Conservation (phyloP, 2,888 invertebrate species). For the Xestia xanthographa region DNA sequence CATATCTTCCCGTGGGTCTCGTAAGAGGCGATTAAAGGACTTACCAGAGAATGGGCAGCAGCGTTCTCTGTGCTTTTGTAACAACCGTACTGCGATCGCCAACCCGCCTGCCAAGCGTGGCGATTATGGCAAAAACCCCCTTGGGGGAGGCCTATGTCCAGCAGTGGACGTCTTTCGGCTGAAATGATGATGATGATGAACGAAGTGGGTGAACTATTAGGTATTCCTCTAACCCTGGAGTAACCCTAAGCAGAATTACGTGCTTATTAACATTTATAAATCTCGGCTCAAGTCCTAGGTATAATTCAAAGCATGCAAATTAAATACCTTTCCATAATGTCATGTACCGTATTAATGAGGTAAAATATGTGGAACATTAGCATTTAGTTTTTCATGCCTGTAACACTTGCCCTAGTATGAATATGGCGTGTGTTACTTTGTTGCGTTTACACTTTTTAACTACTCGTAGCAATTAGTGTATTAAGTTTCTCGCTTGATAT, state of each 20-base stretch:
- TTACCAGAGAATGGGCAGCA: too few relatives aligned
- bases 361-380: conserved; percentile 35
- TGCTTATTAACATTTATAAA: not conserved
- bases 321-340: conserved; percentile 19
- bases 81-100: too few relatives aligned
- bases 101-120: too few relatives aligned
- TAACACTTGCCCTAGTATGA: conserved; percentile 16
- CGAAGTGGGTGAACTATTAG: too few relatives aligned
- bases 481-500: conserved; percentile 5
- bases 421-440: conserved; percentile 22
- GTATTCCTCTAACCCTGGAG: not conserved
- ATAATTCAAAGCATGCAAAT: conserved; percentile 20
- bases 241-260: not conserved
- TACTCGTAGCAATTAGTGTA: not conserved
- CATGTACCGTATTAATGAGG: conserved; percentile 35
- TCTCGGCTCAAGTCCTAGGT: not conserved
- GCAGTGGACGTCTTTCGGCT: too few relatives aligned
- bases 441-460: conserved; percentile 33
- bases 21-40: too few relatives aligned
- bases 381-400: conserved; percentile 41
- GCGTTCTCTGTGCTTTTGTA: too few relatives aligned
- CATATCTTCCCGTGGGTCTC: too few relatives aligned
- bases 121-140: too few relatives aligned
- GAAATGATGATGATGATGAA: too few relatives aligned
- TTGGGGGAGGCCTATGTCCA: too few relatives aligned